Conservation (phyloP, 2,888 invertebrate species). For the Temnothorax rugatulus region DNA sequence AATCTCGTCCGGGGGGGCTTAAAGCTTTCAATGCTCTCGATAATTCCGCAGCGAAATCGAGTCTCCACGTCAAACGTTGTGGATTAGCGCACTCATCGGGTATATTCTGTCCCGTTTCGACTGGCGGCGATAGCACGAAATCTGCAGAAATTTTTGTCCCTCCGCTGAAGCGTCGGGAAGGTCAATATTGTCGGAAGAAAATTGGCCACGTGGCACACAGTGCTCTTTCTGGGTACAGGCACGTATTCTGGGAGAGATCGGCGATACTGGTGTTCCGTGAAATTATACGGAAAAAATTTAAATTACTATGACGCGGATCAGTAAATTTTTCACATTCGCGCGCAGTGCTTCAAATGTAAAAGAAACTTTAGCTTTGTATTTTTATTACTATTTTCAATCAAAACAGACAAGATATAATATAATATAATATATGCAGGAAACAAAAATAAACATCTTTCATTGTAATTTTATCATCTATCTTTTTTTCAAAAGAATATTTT, state of each 20-base stretch:
- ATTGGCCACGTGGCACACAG: constrained; percentile 73
- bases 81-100: constrained; percentile 71
- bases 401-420: background rate
- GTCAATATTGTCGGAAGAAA: constrained; percentile 80
- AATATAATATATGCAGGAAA: background rate
- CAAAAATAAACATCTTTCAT: background rate
- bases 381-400: background rate
- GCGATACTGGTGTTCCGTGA: constrained; percentile 56
- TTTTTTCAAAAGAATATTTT: background rate
- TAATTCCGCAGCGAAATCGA: constrained; percentile 75
- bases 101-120: constrained; percentile 64
- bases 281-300: constrained; percentile 40
- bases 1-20: constrained; percentile 64
- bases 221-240: constrained; percentile 65
- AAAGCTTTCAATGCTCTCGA: constrained; percentile 70
- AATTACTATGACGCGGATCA: constrained; percentile 14
- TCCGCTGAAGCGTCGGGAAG: constrained; percentile 62
- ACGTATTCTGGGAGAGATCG: constrained; percentile 68
- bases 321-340: constrained; percentile 24
- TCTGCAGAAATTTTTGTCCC: constrained; percentile 75
- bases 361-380: background rate
- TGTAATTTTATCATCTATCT: background rate
- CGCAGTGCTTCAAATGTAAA: background rate
- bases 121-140: constrained; percentile 61
- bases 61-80: constrained; percentile 71